phyloP scores from a whole-genome alignment of 35 echinoderm and acorn worm species.

The Hemicentrotus pulcherrimus region DNA sequence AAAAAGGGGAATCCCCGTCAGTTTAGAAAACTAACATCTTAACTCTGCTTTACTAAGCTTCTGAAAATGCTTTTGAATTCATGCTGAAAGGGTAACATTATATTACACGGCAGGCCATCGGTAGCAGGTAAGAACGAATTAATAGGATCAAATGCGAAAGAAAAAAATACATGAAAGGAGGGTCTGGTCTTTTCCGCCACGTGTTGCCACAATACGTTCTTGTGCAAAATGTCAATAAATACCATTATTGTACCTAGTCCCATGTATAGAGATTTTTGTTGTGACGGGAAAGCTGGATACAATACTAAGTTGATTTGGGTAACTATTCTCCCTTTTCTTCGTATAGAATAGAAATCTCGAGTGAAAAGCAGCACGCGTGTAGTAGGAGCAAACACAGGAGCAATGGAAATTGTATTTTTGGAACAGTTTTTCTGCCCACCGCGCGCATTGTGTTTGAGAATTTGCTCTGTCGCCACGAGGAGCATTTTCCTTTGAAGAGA shows the following conservation, averaged over 20 bases:
- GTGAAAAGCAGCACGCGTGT: constrained; percentile 39
- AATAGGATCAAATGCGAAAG: background rate
- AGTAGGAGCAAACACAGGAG: constrained; percentile 7
- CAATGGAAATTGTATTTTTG: constrained; percentile 29
- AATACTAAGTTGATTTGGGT: background rate
- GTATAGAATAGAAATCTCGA: constrained; percentile 30
- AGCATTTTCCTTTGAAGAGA: background rate
- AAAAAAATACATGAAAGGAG: constrained; percentile 9
- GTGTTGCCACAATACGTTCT: constrained; percentile 14
- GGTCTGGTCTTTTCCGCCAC: background rate
- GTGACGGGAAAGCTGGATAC: constrained; percentile 36
- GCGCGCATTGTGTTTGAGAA: background rate
- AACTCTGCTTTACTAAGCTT: background rate
- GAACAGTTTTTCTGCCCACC: constrained; percentile 12
- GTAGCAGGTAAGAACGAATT: background rate
- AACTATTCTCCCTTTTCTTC: constrained; percentile 29
- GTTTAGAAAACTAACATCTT: background rate
- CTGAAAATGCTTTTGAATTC: background rate
- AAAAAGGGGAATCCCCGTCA: background rate
- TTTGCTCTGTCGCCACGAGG: constrained; percentile 26
- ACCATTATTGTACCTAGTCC: constrained; percentile 6
- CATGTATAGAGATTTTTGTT: constrained; percentile 35
- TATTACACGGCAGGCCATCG: background rate
- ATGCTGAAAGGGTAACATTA: background rate
- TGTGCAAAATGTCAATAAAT: constrained; percentile 48